Base-by-base conservation (phyloP, 2,888 invertebrate genomes). In the Luperina testacea region DNA sequence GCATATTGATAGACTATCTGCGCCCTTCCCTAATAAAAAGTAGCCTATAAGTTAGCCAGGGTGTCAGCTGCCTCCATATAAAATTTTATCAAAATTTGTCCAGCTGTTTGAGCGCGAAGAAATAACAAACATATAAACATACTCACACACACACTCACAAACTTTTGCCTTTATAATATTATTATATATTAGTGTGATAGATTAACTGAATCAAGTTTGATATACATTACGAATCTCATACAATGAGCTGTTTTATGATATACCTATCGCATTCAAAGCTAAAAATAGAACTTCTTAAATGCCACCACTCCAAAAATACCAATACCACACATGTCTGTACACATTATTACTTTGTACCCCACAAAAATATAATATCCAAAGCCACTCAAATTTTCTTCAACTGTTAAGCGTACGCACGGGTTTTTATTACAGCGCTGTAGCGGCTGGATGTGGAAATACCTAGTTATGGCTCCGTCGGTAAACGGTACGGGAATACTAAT, bases 351-450 rank as follows among this genome's bases (percentile, higher is more conserved):
- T 84, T 84, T 84, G 80, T 80, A 73, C 17, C 59, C 61, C 63
- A 83, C 83, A 83, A 83, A 83, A 83, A 83, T 84, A 84, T 83
- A 84, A 84, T 81, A 83, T 67, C 63, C 68, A 20, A 81, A 81
- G 68, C 75, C 88, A 88, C 87, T 86, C 82, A 82, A 87, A 88
- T 88, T 87, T 87, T 82, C 87, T 83, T 82, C 74, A 75, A 77
- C 78, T 82, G 80, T 77, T 74, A 79, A 77, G 73, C 68, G 69
- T 84, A 86, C 84, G 86, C 83, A 86, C 38, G 72, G 71, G 84
- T 75, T 88, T 87, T 88, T 85, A 84, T 79, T 85, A 73, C 78
- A 79, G 51, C 83, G 82, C 80, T 82, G 83, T 65, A 81, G 42
- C 68, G 27, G 68, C 51, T 85, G 78, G 61, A 85, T 85, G 82